phyloP scores from a whole-genome alignment of 2,113 vertebrate genomes.

The Pelecanoides urinatrix region DNA sequence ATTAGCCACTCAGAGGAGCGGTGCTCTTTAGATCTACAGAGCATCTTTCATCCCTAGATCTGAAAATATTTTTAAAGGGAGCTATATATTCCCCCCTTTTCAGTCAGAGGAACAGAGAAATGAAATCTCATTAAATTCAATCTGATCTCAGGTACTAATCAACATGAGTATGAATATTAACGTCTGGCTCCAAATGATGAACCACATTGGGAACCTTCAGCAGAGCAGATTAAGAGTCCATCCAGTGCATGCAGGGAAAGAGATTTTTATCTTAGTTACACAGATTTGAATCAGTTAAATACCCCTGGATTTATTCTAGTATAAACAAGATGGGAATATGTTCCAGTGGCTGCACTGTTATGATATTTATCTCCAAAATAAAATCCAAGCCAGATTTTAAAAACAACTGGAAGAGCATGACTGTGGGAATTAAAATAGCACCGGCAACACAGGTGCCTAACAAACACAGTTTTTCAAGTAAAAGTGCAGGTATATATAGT shows the following conservation, averaged over 20 bases:
- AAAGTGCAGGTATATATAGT: not conserved
- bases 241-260: not conserved
- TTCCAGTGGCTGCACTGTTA: not conserved
- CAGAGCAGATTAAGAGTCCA: not conserved
- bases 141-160: not conserved
- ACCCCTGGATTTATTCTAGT: not conserved
- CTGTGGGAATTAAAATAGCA: not conserved
- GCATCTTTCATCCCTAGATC: not conserved
- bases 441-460: not conserved
- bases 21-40: not conserved
- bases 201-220: not conserved
- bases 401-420: not conserved
- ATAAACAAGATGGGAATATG: not conserved
- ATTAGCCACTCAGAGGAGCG: not conserved
- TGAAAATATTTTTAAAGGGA: not conserved
- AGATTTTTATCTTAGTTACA: slow-evolving; percentile 42
- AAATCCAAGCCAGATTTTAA: not conserved
- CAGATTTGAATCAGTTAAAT: slow-evolving; percentile 14
- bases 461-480: not conserved
- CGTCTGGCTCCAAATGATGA: not conserved
- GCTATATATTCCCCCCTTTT: not conserved
- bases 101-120: not conserved
- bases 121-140: not conserved
- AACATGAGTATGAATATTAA: not conserved
- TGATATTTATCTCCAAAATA: slow-evolving; percentile 42